Evolutionary conservation across 2,113 vertebrate genomes (phyloP).

Genomic region (Psephotus haematonotus): DNA sequence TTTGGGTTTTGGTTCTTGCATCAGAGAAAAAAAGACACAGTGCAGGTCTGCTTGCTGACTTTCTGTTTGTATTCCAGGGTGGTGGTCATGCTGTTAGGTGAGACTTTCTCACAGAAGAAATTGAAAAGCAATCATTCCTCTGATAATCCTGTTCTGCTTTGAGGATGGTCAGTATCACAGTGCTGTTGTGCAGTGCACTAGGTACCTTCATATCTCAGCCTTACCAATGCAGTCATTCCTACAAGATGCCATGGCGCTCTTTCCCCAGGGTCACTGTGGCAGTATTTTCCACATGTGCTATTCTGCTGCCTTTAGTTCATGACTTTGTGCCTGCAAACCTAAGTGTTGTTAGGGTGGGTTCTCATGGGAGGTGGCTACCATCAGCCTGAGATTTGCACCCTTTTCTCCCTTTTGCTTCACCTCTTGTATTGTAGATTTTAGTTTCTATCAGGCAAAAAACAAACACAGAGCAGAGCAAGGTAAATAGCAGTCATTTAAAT

Average conservation of each 20-base stretch:
- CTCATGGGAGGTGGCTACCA: not conserved
- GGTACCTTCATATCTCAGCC: not conserved
- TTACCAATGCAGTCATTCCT: not conserved
- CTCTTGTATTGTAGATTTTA: not conserved
- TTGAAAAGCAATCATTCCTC: not conserved
- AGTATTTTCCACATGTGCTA: not conserved
- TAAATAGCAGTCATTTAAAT: not conserved
- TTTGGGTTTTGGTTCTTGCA: not conserved
- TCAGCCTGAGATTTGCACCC: not conserved
- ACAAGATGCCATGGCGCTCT: not conserved
- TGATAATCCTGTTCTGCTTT: not conserved
- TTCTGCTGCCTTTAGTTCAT: not conserved
- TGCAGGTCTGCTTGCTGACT: not conserved
- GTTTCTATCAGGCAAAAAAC: not conserved
- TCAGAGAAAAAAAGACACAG: not conserved
- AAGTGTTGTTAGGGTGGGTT: not conserved
- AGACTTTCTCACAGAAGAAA: not conserved
- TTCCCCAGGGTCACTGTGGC: not conserved
- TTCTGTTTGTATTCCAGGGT: not conserved
- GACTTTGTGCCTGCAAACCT: not conserved
- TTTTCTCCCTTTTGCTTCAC: not conserved
- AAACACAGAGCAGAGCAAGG: not conserved
- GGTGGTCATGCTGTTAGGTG: not conserved
- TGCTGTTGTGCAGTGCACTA: not conserved
- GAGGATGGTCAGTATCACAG: not conserved